Base-by-base conservation (phyloP, 2,113 vertebrate species). In the Noturus placidus region DNA sequence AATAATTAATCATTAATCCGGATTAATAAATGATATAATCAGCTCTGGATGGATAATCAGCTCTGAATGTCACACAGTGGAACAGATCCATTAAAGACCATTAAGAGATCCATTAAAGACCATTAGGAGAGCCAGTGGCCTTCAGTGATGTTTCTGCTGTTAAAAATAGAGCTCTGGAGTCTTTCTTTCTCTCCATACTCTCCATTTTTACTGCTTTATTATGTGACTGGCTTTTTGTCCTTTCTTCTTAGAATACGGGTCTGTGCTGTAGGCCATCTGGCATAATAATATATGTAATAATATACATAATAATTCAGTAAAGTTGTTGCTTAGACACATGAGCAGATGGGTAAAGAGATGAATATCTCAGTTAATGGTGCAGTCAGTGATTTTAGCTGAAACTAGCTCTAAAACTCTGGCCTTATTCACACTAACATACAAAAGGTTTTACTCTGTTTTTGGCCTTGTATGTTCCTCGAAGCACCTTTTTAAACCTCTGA, bases 161-260 rank as follows among this genome's bases (percentile, higher is more conserved):
- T 80, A 83, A 86, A 90, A 86, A 86, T 83, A 54, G 57, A 88
- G 38, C 46, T 3, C 33, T 27, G 35, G 67, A 20, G 22, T 82
- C 81, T 65, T 86, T 72, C 84, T 72, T n/a, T 14, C 46, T 30
- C 38, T 77, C n/a, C 20, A 17, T 50, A 35, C 57, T 38, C n/a
- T 46, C 46, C 19, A 14, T 84, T 57, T 46, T 88, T 61, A 61
- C 65, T 61, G 5, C n/a, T 25, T 78, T 78, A 57, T 54, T 59
- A 5, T 30, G 19, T 27, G 42, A n/a, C 42, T 77, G 74, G 27
- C 50, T 78, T 78, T 78, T 30, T 35, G 42, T 50, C 10, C 46
- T 69, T 30, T 80, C 72, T 78, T 83, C 67, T 35, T 33, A 50
- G 9, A 35, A 77, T 57, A 67, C 30, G 20, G 38, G 46, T 52